Evolutionary conservation across 2,888 invertebrate genomes (phyloP).

Genomic region (Eupithecia subumbrata): DNA sequence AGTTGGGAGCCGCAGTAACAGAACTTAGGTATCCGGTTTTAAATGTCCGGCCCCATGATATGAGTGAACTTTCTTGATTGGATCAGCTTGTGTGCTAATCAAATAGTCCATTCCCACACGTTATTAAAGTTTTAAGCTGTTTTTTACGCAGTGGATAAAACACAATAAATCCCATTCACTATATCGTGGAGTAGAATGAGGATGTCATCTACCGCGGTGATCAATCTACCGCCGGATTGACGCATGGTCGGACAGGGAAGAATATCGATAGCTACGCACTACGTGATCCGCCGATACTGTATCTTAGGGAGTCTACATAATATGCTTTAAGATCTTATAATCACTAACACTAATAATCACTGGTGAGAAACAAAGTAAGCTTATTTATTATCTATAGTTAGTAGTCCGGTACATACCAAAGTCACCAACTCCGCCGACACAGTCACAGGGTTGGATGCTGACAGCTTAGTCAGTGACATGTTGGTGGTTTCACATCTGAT

Average conservation of each 20-base stretch:
- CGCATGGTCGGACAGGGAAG: conserved; percentile 72
- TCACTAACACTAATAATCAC: too few relatives aligned
- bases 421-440: too few relatives aligned
- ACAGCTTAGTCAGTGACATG: neutral
- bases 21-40: too few relatives aligned
- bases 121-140: neutral
- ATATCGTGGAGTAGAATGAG: conserved; percentile 59
- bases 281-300: conserved; percentile 49
- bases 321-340: too few relatives aligned
- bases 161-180: neutral
- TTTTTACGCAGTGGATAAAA: neutral
- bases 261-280: conserved; percentile 66
- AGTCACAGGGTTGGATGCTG: too few relatives aligned
- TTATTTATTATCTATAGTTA: too few relatives aligned
- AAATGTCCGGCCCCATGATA: too few relatives aligned
- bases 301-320: neutral
- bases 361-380: too few relatives aligned
- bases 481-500: neutral
- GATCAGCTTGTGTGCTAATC: too few relatives aligned
- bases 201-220: conserved; percentile 70
- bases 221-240: conserved; percentile 73
- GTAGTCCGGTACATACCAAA: too few relatives aligned
- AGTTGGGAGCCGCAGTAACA: too few relatives aligned
- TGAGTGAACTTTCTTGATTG: too few relatives aligned
- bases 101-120: neutral